Evolutionary conservation across 2,888 invertebrate genomes (phyloP), one percentile per base, ranked within the genome.

Genomic region (Harpalus rufipes): DNA sequence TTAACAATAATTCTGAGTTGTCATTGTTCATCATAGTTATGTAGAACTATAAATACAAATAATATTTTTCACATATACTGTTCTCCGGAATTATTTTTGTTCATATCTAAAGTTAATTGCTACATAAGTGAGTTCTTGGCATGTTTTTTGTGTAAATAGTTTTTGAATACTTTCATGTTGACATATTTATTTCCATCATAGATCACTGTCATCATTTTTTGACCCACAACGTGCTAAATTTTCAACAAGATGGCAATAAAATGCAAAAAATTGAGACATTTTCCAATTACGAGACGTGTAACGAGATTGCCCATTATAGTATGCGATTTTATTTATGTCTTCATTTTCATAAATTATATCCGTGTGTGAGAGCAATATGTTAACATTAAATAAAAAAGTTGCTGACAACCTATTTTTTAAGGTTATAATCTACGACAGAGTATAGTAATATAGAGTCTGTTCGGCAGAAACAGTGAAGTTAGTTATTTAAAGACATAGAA

Each of bases 21-120:
- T 78, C 78, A 58, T 78, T 78, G 58, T 78, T 78, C 58, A 78
- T 78, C 78, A 78, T 56, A 78, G 58, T 21, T 25, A 25, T 18
- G 58, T n/a, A 25, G n/a, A n/a, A 58, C 78, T 78, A 78, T 78
- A 78, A 78, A 78, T 78, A 78, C 76, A 51, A 56, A n/a, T 7
- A 76, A 51, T 76, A 18, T 21, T 76, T 44, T 76, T 44, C 18
- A 51, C 44, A 16, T n/a, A n/a, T 51, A 51, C 68, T 41, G 41
- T 44, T 74, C 6, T 21, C 51, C 25, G 21, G n/a, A 41, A 12
- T 12, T 68, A 74, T 74, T 74, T 74, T 74, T 74, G 72, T 74
- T 74, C 18, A 51, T 39, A 32, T 25, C 39, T 39, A 39, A 68
- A 68, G n/a, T 74, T 74, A 74, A 74, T 74, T 74, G 72, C 72